These are phyloP conservation scores for Caenorhabditis imperialis DNA, from an alignment of 2,888 invertebrate genomes.

Conservation along the genomic window DNA sequence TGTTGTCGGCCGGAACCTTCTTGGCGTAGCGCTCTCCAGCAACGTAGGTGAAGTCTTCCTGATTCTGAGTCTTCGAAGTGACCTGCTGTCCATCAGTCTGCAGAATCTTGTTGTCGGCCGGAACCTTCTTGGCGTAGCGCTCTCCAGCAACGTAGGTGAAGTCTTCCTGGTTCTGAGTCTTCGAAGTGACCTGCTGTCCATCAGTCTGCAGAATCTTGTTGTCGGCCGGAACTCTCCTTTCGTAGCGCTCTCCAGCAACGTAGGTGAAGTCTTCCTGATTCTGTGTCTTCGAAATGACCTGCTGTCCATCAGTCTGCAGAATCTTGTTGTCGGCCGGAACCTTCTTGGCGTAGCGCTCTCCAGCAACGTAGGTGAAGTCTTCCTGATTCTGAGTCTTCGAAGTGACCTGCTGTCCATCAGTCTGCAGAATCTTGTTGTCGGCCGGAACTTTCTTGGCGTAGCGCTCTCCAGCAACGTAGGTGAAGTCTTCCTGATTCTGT, in stretches of 20 bases:
- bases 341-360: slow-evolving; percentile 15
- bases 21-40: slow-evolving; percentile 20
- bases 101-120: slow-evolving; percentile 35
- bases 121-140: slow-evolving; percentile 14
- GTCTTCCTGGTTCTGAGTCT: slow-evolving; percentile 29
- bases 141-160: slow-evolving; percentile 21
- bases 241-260: slow-evolving; percentile 29
- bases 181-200: slow-evolving; percentile 12
- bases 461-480: slow-evolving; percentile 1
- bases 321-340: slow-evolving; percentile 14
- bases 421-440: slow-evolving; percentile 4
- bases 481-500: slow-evolving; percentile 7
- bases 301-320: slow-evolving; percentile 16
- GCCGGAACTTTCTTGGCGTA: slow-evolving; percentile 3
- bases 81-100: slow-evolving; percentile 23
- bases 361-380: slow-evolving; percentile 5
- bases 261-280: slow-evolving; percentile 42
- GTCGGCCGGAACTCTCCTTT: slow-evolving; percentile 22
- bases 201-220: slow-evolving; percentile 39
- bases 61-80: slow-evolving; percentile 20
- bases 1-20: slow-evolving; percentile 19
- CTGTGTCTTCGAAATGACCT: slow-evolving; percentile 26
- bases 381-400: slow-evolving; percentile 6
- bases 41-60: slow-evolving; percentile 30
- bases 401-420: slow-evolving; percentile 6